Base-by-base conservation (phyloP, 2,888 invertebrate genomes). In the Cantharis rustica region DNA sequence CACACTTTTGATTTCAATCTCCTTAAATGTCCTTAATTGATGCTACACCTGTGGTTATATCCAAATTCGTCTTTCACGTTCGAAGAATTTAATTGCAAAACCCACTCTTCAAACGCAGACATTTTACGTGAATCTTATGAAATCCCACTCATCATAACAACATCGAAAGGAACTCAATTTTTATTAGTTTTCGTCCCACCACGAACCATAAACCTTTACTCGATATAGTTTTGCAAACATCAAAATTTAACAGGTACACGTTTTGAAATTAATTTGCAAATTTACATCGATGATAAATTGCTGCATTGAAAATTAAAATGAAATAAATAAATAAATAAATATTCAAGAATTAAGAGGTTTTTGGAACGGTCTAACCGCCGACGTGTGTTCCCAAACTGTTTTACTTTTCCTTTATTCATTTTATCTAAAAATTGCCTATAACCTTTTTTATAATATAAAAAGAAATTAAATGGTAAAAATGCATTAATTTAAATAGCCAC, bases 31-130 rank as follows among this genome's bases (percentile, higher is more conserved):
- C 31, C 31, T 31, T 31, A 31, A 31, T 31, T 31, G 31, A 13
- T 13, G 13, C 13, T 31, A 31, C 31, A 31, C 31, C 31, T 31
- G 31, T 31, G 31, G 31, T n/a, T 70, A 47, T 15, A 72, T 72
- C 66, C 66, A 72, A 47, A 66, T 72, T 72, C 23, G 31, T 72
- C 71, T 72, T 72, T 73, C 27, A 69, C 68, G 26, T 68, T 73
- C 61, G 69, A 47, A 61, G 62, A 69, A 73, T 73, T 73, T 68
- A 73, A 69, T 73, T 69, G 62, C 62, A 69, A 68, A 31, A 10
- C 23, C 66, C 23, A 17, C 66, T 11, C 23, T 23, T 15, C 13
- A 66, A n/a, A 13, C 16, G 31, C 13, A 31, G 31, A 31, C 13
- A 31, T 13, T 31, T 31, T 31, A n/a, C 31, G 31, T 31, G 31